Percentiles rank a stretch among this genome's conserved stretches.
phyloP scores from a whole-genome alignment of 2,113 vertebrate species.

The Callorhinus ursinus region DNA sequence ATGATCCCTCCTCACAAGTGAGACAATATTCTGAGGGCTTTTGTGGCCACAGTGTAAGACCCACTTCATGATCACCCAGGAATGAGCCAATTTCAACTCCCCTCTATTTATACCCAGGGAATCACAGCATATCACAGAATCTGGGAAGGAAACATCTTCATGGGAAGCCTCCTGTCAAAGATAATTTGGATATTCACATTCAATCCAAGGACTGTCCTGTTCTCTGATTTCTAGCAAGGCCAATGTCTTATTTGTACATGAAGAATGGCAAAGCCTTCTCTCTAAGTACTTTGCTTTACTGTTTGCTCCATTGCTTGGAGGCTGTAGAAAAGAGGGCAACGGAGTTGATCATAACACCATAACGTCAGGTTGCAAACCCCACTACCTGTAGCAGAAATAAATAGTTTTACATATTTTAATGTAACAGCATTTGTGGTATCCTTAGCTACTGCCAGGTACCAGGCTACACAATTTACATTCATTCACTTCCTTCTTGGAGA shows the following conservation, averaged over 20 bases:
- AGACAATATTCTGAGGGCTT: not conserved
- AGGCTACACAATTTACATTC: not conserved
- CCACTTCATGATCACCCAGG: not conserved
- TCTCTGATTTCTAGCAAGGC: not conserved
- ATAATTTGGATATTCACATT: not conserved
- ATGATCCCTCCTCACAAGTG: not conserved
- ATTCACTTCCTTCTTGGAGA: not conserved
- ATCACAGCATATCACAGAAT: not conserved
- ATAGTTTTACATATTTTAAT: not conserved
- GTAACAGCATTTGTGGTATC: not conserved
- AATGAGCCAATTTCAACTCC: not conserved
- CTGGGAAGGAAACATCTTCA: not conserved
- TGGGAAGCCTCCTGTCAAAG: not conserved
- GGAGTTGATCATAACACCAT: not conserved
- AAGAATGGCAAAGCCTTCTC: not conserved
- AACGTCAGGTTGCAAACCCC: not conserved
- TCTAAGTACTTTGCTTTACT: not conserved
- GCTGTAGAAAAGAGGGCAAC: not conserved
- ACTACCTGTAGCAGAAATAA: not conserved
- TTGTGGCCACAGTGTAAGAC: not conserved
- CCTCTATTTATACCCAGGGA: not conserved
- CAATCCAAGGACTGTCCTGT: not conserved
- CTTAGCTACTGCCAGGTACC: not conserved
- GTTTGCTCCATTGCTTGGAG: not conserved
- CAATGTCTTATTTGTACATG: not conserved